Percentiles rank a stretch among this genome's conserved stretches.
Conservation (phyloP, 35 echinoderm and acorn worm genomes). For the Hemicentrotus pulcherrimus region DNA sequence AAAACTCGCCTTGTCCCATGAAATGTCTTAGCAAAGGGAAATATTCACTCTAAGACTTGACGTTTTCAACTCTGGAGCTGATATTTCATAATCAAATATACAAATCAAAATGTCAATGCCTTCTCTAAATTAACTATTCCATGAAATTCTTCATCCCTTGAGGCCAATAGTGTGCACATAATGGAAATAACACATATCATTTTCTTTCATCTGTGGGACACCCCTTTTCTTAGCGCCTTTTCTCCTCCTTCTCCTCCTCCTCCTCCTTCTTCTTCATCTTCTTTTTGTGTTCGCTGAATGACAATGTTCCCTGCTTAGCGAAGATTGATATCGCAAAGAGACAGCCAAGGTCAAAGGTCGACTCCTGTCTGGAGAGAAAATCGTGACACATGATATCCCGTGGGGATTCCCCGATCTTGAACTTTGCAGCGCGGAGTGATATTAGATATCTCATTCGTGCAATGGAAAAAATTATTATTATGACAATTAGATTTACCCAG, state of each 20-base stretch:
- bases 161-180: no score
- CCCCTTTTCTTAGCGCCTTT: no score
- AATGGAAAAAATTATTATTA: not conserved
- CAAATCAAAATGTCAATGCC: no score
- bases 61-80: no score
- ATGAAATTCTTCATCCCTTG: no score
- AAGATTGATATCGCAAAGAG: not conserved
- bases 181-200: no score
- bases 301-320: not conserved
- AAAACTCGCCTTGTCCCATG: no score
- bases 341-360: not conserved
- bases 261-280: not conserved
- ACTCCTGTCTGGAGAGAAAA: not conserved
- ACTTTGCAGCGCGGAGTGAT: not conserved
- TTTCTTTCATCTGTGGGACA: no score
- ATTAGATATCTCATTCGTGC: not conserved
- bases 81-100: no score
- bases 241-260: not conserved
- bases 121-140: no score
- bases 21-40: no score
- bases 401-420: not conserved
- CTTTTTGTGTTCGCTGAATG: not conserved
- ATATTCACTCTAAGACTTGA: no score
- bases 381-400: not conserved
- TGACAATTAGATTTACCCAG: not conserved